Evolutionary conservation across 2,797 vertebrate genomes (phyloP).

Genomic region (Propithecus perrieri): DNA sequence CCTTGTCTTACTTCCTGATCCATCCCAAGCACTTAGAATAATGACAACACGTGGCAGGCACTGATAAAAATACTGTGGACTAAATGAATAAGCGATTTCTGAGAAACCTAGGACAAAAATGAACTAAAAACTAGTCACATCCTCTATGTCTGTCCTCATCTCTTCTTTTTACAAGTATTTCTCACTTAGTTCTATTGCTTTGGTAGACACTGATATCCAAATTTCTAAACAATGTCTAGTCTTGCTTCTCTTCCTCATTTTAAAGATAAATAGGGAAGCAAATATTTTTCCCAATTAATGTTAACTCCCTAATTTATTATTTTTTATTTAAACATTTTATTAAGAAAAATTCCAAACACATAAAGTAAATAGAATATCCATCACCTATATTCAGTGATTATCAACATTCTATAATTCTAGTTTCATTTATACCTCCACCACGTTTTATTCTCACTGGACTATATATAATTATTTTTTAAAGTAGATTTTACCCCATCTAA

Average conservation of each 20-base stretch:
- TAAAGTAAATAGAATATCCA: not conserved
- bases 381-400: not conserved
- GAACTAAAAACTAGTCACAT: not conserved
- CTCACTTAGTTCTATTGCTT: not conserved
- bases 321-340: not conserved
- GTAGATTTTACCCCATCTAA: not conserved
- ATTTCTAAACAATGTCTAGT: constrained; percentile 33
- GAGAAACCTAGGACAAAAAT: not conserved
- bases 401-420: not conserved
- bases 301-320: not conserved
- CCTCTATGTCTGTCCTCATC: not conserved
- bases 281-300: not conserved
- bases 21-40: not conserved
- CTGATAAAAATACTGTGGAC: constrained; percentile 9
- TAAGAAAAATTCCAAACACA: not conserved
- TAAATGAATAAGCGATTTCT: not conserved
- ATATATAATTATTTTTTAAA: constrained; percentile 19
- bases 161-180: constrained; percentile 22
- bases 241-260: not conserved
- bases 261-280: not conserved
- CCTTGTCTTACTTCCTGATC: constrained; percentile 41
- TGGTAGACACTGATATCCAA: not conserved
- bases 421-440: not conserved
- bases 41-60: not conserved
- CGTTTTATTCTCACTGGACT: not conserved